These are phyloP conservation scores for Zygogramma bicolorata DNA, from an alignment of 2,888 invertebrate species.

Conservation along the genomic window DNA sequence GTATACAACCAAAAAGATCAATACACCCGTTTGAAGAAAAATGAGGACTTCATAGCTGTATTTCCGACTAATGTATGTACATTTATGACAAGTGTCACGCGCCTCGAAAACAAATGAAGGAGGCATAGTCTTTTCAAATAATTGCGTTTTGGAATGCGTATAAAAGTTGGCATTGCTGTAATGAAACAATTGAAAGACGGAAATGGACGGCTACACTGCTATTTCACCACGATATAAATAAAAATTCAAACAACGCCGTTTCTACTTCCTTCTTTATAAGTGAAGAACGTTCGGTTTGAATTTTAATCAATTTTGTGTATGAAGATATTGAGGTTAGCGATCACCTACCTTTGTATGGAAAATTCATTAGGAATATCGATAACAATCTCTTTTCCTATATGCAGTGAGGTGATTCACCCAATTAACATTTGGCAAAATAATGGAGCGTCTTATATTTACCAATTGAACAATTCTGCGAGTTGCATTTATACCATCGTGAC, in stretches of 20 bases:
- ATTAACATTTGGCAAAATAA: background rate
- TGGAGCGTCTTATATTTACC: too few species aligned
- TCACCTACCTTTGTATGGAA: slow-evolving; percentile 28
- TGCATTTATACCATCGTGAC: too few species aligned
- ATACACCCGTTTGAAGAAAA: slow-evolving; percentile 29
- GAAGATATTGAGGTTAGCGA: slow-evolving; percentile 48
- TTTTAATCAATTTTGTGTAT: slow-evolving; percentile 44
- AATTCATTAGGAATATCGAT: slow-evolving; percentile 42
- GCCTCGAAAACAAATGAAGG: slow-evolving; percentile 40
- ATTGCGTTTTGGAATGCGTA: slow-evolving; percentile 51
- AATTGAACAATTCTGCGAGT: too few species aligned
- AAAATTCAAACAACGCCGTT: slow-evolving; percentile 54
- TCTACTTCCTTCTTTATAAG: slow-evolving; percentile 53
- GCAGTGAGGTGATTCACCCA: slow-evolving; percentile 10
- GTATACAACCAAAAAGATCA: slow-evolving; percentile 13
- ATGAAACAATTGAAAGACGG: slow-evolving; percentile 50
- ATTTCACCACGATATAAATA: slow-evolving; percentile 53
- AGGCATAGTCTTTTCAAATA: slow-evolving; percentile 41
- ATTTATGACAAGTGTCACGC: slow-evolving; percentile 39
- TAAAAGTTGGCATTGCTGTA: slow-evolving; percentile 50
- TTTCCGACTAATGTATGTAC: slow-evolving; percentile 31
- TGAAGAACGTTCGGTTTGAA: slow-evolving; percentile 39
- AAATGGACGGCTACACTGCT: slow-evolving; percentile 51
- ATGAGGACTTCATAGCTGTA: slow-evolving; percentile 36
- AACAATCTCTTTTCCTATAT: slow-evolving; percentile 37